Percentiles rank a stretch among this genome's conserved stretches.
Conservation (phyloP, 2,113 vertebrate species). For the Gnathonemus longibarbis region DNA sequence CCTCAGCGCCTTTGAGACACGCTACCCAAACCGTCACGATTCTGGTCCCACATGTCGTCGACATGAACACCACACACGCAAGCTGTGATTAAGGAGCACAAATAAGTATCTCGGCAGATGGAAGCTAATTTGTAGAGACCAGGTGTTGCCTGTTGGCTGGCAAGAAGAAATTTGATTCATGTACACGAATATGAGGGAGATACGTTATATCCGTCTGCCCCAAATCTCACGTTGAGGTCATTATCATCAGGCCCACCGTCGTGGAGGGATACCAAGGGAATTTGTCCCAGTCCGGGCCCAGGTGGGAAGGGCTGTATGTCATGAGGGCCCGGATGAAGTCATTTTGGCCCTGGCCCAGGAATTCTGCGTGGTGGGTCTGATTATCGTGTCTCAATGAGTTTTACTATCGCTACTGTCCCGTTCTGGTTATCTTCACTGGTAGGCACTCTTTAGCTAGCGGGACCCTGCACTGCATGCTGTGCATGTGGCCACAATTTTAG, state of each 20-base stretch:
- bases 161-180: neutral
- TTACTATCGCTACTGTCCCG: neutral
- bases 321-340: neutral
- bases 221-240: neutral
- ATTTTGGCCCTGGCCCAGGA: neutral
- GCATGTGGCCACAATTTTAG: neutral
- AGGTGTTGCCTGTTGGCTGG: neutral
- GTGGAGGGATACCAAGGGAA: neutral
- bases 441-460: too few species aligned
- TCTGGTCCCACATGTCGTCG: neutral
- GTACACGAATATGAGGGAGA: neutral
- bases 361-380: neutral
- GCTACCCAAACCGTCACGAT: neutral
- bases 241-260: neutral
- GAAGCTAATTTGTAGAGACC: neutral
- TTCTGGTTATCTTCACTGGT: neutral
- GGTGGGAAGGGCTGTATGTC: neutral
- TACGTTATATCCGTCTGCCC: neutral
- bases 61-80: neutral
- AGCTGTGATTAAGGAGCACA: neutral
- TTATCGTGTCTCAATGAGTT: neutral
- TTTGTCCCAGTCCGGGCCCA: neutral
- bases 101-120: neutral
- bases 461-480: too few species aligned
- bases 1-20: too few species aligned